phyloP scores from a whole-genome alignment of 2,113 vertebrate species.

The Anguilla japonica region DNA sequence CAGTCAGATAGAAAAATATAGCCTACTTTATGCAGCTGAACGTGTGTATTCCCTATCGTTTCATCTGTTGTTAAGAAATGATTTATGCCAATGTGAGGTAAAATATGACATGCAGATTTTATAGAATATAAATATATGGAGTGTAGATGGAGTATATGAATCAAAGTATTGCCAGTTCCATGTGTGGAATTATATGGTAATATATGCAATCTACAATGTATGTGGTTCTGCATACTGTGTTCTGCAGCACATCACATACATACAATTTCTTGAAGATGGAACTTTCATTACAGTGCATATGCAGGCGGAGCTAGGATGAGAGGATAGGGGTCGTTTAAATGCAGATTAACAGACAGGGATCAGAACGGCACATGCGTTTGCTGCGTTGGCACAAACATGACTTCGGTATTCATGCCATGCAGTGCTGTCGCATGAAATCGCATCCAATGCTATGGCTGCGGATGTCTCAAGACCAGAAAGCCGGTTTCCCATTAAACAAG shows the following conservation, averaged over 20 bases:
- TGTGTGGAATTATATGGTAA: background rate
- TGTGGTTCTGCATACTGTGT: too few species aligned
- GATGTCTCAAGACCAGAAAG: background rate
- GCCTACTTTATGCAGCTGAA: background rate
- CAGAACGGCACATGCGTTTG: background rate
- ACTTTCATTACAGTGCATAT: too few species aligned
- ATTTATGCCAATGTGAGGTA: background rate
- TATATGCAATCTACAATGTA: too few species aligned
- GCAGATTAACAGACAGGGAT: conserved; percentile 1
- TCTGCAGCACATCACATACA: background rate
- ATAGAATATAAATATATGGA: background rate
- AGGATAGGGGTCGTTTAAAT: background rate
- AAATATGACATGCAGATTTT: background rate
- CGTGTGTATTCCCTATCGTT: background rate
- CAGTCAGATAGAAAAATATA: background rate
- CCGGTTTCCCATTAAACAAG: background rate
- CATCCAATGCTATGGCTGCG: background rate
- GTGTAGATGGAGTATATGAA: background rate
- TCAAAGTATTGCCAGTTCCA: background rate
- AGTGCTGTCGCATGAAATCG: background rate
- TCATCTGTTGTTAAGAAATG: background rate
- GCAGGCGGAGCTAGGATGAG: background rate
- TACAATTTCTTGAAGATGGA: background rate
- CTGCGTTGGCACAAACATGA: background rate
- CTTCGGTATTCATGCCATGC: background rate